Base-by-base conservation (phyloP, 2,888 invertebrate genomes). In the Malacosoma neustria region DNA sequence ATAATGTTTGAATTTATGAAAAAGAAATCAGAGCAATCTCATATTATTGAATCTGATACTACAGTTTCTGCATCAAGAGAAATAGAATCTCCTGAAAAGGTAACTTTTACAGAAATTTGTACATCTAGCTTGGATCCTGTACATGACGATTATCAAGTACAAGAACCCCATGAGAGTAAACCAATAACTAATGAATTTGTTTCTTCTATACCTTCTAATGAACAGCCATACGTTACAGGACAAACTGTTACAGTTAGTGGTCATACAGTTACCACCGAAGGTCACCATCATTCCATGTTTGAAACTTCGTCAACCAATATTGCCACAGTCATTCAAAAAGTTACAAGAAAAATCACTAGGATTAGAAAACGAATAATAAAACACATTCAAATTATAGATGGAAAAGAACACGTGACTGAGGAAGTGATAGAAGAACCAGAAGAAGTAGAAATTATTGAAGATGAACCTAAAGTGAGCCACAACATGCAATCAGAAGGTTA, bases 381-480 rank as follows among this genome's bases (percentile, higher is more conserved):
- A 51, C 91, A 91, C 50, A 89, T 93, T 11, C 90, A 91, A 13
- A 90, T 94, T 4, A 89, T 95, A 42, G 91, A 95, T 65, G 95
- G 95, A 0, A 92, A 93, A 70, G 95, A 95, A 70, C 91, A 92
- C 43, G 88, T 93, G 0, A 92, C 91, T 1, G 95, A 95, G 74
- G 94, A 95, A 76, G 82, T 95, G 0, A 89, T 94, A 36, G 95
- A 95, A 59, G 95, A 95, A 69, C 95, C 95, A 0, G 94, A 92
- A 62, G 92, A 92, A 60, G 80, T 92, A 4, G 92, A 92, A 71
- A 82, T 92, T 4, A 88, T 90, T 34, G 91, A 92, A 63, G 90
- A 93, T 57, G 89, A 89, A 48, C 77, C 80, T 9, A 59, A 53
- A 51, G 40, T 69, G 3, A 54, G 63, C 11, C 68, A 67, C 35